These are phyloP conservation scores for Hypsopygia costalis DNA, from an alignment of 2,888 invertebrate species.

Conservation along the genomic window DNA sequence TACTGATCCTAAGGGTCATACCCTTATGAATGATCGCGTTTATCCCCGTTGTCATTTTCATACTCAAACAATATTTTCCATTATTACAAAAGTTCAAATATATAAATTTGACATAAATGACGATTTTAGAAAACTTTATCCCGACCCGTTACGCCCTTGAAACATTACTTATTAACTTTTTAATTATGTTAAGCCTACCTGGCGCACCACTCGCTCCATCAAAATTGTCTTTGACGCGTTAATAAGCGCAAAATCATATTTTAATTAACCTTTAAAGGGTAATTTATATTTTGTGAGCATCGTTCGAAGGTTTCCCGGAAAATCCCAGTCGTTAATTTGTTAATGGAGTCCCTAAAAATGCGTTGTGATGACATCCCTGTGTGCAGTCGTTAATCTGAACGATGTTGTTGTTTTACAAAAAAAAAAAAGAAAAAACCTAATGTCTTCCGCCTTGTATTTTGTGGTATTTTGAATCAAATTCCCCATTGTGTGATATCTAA, in stretches of 20 bases:
- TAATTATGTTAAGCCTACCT: conserved; percentile 12
- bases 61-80: too few species aligned
- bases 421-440: too few species aligned
- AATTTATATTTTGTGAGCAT: conserved; percentile 18
- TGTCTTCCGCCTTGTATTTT: too few species aligned
- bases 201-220: conserved; percentile 3
- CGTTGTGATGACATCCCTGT: background rate
- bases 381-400: background rate
- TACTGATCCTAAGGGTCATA: too few species aligned
- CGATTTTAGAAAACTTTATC: background rate
- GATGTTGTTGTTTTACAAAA: too few species aligned
- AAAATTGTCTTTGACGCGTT: conserved; percentile 14
- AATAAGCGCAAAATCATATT: conserved; percentile 15
- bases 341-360: conserved; percentile 10
- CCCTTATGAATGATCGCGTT: too few species aligned
- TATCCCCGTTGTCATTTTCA: too few species aligned
- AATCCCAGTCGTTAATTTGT: conserved; percentile 9
- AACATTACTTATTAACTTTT: background rate
- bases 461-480: too few species aligned
- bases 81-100: too few species aligned
- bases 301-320: conserved; percentile 8
- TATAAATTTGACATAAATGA: too few species aligned
- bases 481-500: too few species aligned
- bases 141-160: background rate
- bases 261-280: conserved; percentile 16